phyloP scores from a whole-genome alignment of 2,888 invertebrate species.

The Synanthedon tipuliformis region DNA sequence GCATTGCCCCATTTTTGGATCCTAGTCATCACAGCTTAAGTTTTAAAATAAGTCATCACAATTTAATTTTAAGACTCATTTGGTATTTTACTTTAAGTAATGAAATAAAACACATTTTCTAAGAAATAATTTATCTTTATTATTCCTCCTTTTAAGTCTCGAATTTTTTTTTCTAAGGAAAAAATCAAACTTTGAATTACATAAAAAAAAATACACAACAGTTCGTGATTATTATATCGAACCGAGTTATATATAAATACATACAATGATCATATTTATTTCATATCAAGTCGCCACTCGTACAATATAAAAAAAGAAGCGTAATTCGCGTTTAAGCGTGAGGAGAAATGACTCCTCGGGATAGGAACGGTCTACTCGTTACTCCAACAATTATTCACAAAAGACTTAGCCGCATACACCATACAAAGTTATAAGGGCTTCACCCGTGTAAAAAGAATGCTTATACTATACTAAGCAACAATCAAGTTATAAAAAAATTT shows the following conservation, averaged over 20 bases:
- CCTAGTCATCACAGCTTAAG: not conserved
- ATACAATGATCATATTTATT: constrained; percentile 37
- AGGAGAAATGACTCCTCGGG: not conserved
- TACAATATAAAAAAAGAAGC: constrained; percentile 33
- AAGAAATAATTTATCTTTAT: constrained; percentile 68
- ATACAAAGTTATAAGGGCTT: too few species aligned
- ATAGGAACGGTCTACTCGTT: too few species aligned
- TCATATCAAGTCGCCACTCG: constrained; percentile 37
- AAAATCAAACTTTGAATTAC: constrained; percentile 66
- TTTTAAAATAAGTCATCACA: not conserved
- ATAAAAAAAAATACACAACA: constrained; percentile 67
- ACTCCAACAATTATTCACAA: too few species aligned
- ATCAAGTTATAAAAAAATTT: too few species aligned
- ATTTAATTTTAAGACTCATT: constrained; percentile 4
- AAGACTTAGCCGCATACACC: too few species aligned
- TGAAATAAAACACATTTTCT: constrained; percentile 53
- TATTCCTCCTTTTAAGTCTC: constrained; percentile 64
- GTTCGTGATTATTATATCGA: constrained; percentile 40
- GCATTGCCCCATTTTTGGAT: too few species aligned
- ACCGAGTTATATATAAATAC: constrained; percentile 48
- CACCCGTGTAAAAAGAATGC: too few species aligned
- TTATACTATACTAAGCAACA: too few species aligned
- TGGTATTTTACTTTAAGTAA: not conserved
- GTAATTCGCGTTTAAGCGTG: constrained; percentile 15
- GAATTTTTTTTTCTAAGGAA: constrained; percentile 65